These are phyloP conservation scores for Frankliniella intonsa DNA, from an alignment of 2,888 invertebrate genomes.

Conservation along the genomic window DNA sequence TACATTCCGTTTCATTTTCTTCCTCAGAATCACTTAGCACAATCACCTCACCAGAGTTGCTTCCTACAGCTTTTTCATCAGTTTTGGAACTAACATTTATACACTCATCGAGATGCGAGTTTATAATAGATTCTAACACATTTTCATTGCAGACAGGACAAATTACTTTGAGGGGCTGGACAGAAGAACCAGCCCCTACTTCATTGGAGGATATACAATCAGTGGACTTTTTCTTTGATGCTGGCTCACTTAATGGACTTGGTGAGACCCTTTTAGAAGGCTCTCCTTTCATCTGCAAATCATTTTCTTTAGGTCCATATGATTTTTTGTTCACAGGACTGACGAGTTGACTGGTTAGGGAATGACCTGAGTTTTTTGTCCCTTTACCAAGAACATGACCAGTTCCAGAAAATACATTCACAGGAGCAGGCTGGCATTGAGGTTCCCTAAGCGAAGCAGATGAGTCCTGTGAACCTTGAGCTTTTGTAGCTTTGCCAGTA, in stretches of 20 bases:
- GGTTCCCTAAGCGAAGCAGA: constrained; percentile 17
- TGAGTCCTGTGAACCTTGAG: constrained; percentile 34
- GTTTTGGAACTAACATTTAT: constrained; percentile 44
- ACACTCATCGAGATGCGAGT: constrained; percentile 54
- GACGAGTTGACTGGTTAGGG: no score
- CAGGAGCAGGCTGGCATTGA: constrained; percentile 6
- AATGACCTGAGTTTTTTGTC: constrained; percentile 9
- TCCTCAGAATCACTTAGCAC: constrained; percentile 50
- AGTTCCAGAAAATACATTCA: constrained; percentile 38
- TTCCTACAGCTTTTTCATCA: constrained; percentile 43
- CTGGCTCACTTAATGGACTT: constrained; percentile 39
- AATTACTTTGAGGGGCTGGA: constrained; percentile 37
- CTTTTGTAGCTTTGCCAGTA: constrained; percentile 32
- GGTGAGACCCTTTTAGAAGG: constrained; percentile 47
- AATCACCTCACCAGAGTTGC: constrained; percentile 36
- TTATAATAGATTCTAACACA: constrained; percentile 44
- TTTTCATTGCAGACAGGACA: constrained; percentile 51
- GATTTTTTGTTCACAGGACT: no score
- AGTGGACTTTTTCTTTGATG: constrained; percentile 19
- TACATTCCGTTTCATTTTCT: constrained; percentile 43
- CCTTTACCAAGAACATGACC: constrained; percentile 38
- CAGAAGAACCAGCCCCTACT: neutral
- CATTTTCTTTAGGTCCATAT: neutral
- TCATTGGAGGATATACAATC: constrained; percentile 19
- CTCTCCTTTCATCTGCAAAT: constrained; percentile 40